Evolutionary conservation across 2,888 invertebrate genomes (phyloP).

Genomic region (Gastracanthus pulcherrimus): DNA sequence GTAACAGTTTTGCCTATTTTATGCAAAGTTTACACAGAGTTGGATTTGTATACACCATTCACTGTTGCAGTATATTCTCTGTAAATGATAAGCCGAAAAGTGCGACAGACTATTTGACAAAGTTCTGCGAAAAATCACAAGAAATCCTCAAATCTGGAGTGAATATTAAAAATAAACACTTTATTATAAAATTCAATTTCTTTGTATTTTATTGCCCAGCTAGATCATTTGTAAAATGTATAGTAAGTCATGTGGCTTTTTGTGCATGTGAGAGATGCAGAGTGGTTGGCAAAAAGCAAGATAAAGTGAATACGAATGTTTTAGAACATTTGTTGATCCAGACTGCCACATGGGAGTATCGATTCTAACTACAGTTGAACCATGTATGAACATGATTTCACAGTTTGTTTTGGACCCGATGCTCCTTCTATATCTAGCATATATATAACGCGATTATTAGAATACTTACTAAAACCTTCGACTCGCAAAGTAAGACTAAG

Average conservation of each 20-base stretch:
- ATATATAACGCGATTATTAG: slow-evolving; percentile 32
- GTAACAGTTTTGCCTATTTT: neutral
- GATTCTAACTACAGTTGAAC: neutral
- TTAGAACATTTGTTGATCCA: neutral
- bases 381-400: slow-evolving; percentile 17
- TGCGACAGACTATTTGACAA: neutral
- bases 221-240: neutral
- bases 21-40: neutral
- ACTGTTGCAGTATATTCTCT: slow-evolving; percentile 50
- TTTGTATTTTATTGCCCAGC: neutral
- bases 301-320: neutral
- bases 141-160: neutral
- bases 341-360: neutral
- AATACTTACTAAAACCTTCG: neutral
- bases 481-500: neutral
- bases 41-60: slow-evolving; percentile 53
- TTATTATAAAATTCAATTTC: neutral
- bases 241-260: neutral
- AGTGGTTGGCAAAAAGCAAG: neutral
- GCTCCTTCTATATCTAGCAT: slow-evolving; percentile 39
- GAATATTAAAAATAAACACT: neutral
- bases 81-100: slow-evolving; percentile 23
- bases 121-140: neutral
- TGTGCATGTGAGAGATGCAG: neutral
- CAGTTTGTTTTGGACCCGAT: slow-evolving; percentile 51